Base-by-base conservation (phyloP, 2,888 invertebrate genomes). In the Arge pagana region DNA sequence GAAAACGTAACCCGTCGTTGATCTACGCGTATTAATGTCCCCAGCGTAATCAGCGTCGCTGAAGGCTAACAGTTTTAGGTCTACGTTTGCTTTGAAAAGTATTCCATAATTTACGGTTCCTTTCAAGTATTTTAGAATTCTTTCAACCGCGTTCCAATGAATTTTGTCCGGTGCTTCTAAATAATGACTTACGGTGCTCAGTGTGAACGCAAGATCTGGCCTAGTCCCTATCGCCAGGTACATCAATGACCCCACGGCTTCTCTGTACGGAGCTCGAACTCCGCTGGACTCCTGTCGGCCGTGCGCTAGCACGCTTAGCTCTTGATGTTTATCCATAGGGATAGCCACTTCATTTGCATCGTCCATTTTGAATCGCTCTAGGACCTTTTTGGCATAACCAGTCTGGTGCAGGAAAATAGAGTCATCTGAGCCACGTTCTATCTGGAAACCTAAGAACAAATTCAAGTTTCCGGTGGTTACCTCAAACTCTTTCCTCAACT, bases 361-460 rank as follows among this genome's bases (percentile, higher is more conserved):
- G 3, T 24, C 24, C 24, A 41, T 10, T 11, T 28, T 26, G 18
- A 41, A 41, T 2, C 41, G 41, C 4, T 41, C 18, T 4, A 41
- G 18, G 13, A 41, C 28, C 7, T 4, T 41, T 4, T 2, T 41
- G 10, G 28, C 30, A 13, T 41, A 41, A 4, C 28, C 41, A 16
- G 26, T n/a, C 6, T 41, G 41, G 6, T 41, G 28, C 10, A 28
- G 6, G 16, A 50, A 53, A 28, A 58, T 56, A 18, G 56, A 54
- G 6, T 55, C 56, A 48, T 60, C 53, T 2, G 21, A 6, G 5
- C 15, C 30, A 1, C 36, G 42, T 42, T 57, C 36, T 30, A 67
- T 64, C 33, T 63, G 53, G 6, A 68, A 33, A 0, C 60, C 61
- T 10, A 63, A 36, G 11, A 57, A 63, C 37, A 52, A 28, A 15